Conservation (phyloP, 1,140 invertebrate species). For the Amyelois transitella region DNA sequence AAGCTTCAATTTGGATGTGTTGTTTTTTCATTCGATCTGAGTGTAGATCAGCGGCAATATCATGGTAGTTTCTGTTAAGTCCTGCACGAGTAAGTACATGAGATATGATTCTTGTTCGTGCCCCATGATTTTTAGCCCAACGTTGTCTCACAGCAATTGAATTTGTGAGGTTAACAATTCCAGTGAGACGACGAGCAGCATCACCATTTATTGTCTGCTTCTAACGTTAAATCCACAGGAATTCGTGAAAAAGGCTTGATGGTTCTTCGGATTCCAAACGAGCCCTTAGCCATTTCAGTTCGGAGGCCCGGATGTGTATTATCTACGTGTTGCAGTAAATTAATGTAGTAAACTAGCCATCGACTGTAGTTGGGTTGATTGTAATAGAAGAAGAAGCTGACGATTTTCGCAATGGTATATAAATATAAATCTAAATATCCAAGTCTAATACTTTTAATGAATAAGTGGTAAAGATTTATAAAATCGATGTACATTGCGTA, state of each 20-base stretch:
- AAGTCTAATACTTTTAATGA: constrained; percentile 28
- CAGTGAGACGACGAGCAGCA: constrained; percentile 30
- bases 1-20: background rate
- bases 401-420: constrained; percentile 24
- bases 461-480: constrained; percentile 22
- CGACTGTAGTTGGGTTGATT: constrained; percentile 44
- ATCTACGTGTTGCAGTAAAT: constrained; percentile 23
- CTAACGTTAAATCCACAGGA: constrained; percentile 23
- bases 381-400: constrained; percentile 33
- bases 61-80: no score
- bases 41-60: background rate
- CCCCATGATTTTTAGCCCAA: constrained; percentile 33
- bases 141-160: constrained; percentile 36
- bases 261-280: constrained; percentile 27
- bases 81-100: background rate
- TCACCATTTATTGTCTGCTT: constrained; percentile 34
- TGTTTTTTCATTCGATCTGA: background rate
- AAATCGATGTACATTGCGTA: constrained; percentile 23
- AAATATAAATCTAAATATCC: constrained; percentile 34
- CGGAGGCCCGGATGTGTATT: constrained; percentile 17
- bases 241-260: constrained; percentile 3
- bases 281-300: constrained; percentile 18
- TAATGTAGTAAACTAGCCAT: constrained; percentile 27
- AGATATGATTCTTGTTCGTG: constrained; percentile 27
- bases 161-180: constrained; percentile 19